phyloP scores from a whole-genome alignment of 2,113 vertebrate genomes.

The Psilopogon haemacephalus region DNA sequence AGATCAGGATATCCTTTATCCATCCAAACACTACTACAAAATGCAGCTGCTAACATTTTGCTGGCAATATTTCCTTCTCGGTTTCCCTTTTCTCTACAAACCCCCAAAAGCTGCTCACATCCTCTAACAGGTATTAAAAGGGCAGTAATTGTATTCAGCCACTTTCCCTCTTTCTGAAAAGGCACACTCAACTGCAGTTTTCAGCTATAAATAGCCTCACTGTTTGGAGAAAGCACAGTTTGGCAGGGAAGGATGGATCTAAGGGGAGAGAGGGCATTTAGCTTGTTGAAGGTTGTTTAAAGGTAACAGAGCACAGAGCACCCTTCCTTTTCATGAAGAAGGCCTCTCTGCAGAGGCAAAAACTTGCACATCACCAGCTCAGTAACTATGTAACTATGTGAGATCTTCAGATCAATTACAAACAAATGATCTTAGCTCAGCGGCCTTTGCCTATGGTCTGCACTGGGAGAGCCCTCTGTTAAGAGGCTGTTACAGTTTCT shows the following conservation, averaged over 20 bases:
- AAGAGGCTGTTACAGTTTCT: not conserved
- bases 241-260: not conserved
- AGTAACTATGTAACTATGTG: not conserved
- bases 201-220: not conserved
- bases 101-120: not conserved
- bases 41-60: not conserved
- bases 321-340: not conserved
- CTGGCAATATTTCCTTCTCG: not conserved
- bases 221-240: not conserved
- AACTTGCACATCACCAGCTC: not conserved
- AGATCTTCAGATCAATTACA: not conserved
- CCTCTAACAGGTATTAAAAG: not conserved
- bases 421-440: not conserved
- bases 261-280: not conserved
- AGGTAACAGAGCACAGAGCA: not conserved
- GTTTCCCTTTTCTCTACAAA: not conserved
- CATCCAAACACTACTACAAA: not conserved
- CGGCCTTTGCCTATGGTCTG: accelerated
- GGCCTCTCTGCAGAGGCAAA: not conserved
- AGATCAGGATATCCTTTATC: not conserved
- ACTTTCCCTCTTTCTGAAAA: not conserved
- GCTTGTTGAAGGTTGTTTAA: not conserved
- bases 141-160: not conserved
- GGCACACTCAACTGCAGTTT: not conserved
- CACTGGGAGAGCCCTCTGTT: not conserved